Percentiles rank a stretch among this genome's conserved stretches.
These are phyloP conservation scores for Ridgeia piscesae DNA, from an alignment of 1,140 invertebrate species.

Conservation along the genomic window DNA sequence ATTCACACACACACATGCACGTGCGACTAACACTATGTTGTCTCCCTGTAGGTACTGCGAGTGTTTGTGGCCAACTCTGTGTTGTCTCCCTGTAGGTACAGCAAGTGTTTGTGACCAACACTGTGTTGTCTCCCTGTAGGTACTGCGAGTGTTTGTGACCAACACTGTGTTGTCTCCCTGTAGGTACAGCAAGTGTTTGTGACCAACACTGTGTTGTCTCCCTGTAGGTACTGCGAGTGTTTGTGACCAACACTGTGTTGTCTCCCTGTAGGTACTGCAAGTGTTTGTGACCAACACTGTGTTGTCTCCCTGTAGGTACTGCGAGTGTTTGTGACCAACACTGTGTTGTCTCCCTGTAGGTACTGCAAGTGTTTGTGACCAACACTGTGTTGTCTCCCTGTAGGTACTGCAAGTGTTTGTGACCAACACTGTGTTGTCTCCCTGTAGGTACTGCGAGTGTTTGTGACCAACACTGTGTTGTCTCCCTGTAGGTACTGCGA, in stretches of 20 bases:
- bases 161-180: background rate
- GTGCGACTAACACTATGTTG: too few species aligned
- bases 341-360: background rate
- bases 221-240: background rate
- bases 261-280: background rate
- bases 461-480: constrained; percentile 8
- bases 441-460: background rate
- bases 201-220: background rate
- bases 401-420: constrained; percentile 7
- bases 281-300: constrained; percentile 2
- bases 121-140: too few species aligned
- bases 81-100: too few species aligned
- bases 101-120: too few species aligned
- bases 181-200: background rate
- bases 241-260: constrained; percentile 8
- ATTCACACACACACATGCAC: too few species aligned
- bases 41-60: background rate
- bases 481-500: background rate
- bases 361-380: background rate
- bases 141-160: too few species aligned
- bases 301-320: background rate
- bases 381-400: background rate
- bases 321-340: constrained; percentile 4
- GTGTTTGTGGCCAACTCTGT: constrained; percentile 12
- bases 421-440: background rate